phyloP scores from a whole-genome alignment of 1,140 invertebrate species.

The Drosophila fuyamai region DNA sequence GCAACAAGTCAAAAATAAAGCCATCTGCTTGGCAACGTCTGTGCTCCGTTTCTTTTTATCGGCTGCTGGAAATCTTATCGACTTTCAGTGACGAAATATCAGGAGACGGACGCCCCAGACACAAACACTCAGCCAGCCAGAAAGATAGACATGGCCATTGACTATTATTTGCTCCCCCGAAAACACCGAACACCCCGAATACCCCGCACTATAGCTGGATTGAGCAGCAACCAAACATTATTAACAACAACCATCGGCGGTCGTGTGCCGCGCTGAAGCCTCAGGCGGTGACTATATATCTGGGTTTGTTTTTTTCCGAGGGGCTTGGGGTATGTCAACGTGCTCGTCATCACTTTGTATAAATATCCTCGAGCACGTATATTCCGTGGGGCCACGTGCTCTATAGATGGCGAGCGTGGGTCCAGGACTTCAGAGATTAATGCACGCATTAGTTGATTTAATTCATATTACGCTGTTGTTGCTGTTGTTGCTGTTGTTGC shows the following conservation, averaged over 20 bases:
- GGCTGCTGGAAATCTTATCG: slow-evolving; percentile 64
- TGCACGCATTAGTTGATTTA: slow-evolving; percentile 84
- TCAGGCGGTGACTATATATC: slow-evolving; percentile 34
- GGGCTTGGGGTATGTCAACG: slow-evolving; percentile 43
- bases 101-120: slow-evolving; percentile 27
- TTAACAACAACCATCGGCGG: slow-evolving; percentile 70
- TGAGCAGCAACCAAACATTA: slow-evolving; percentile 58
- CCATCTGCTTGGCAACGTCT: slow-evolving; percentile 38
- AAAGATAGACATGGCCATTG: slow-evolving; percentile 72
- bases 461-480: slow-evolving; percentile 71
- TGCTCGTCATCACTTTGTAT: slow-evolving; percentile 79
- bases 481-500: slow-evolving; percentile 2
- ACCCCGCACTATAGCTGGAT: not conserved
- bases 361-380: slow-evolving; percentile 84
- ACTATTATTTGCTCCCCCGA: slow-evolving; percentile 63
- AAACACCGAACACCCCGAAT: not conserved
- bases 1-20: slow-evolving; percentile 51
- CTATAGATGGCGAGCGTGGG: slow-evolving; percentile 53
- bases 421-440: slow-evolving; percentile 79
- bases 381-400: slow-evolving; percentile 78
- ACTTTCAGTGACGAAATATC: slow-evolving; percentile 53
- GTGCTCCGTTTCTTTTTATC: slow-evolving; percentile 45
- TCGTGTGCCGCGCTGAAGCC: slow-evolving; percentile 49
- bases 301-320: not conserved
- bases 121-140: slow-evolving; percentile 55